Percentiles rank a stretch among this genome's conserved stretches.
Conservation (phyloP, 2,797 vertebrate species). For the Galago senegalensis region DNA sequence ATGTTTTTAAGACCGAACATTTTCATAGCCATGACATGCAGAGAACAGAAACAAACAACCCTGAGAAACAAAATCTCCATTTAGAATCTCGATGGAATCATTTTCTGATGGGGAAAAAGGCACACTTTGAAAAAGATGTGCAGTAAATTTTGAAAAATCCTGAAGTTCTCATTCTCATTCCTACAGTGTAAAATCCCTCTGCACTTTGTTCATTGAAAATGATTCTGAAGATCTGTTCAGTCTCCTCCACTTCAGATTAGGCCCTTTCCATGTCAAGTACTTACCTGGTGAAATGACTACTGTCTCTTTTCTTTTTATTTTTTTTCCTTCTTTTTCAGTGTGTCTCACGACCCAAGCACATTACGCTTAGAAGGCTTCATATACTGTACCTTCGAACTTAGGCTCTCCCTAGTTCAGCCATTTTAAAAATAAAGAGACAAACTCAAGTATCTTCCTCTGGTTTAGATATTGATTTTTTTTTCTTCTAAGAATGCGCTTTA, state of each 20-base stretch:
- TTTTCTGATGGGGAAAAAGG: background rate
- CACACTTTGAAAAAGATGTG: background rate
- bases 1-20: background rate
- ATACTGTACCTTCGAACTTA: background rate
- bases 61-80: background rate
- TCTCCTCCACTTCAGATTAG: conserved; percentile 47
- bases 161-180: conserved; percentile 15
- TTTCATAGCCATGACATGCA: background rate
- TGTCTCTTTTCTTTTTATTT: background rate
- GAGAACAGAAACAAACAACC: background rate
- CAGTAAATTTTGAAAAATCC: conserved; percentile 9
- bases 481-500: conserved; percentile 54
- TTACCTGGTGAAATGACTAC: background rate
- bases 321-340: background rate
- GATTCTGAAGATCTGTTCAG: conserved; percentile 44
- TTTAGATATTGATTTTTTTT: conserved; percentile 79
- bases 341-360: conserved; percentile 1
- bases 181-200: background rate
- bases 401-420: conserved; percentile 13
- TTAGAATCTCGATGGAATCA: conserved; percentile 28
- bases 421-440: conserved; percentile 49
- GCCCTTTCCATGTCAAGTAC: conserved; percentile 33
- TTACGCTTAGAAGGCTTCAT: conserved; percentile 57
- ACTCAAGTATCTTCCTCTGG: conserved; percentile 62
- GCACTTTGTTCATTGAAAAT: conserved; percentile 39